A percentile compares a stretch with the other conserved stretches of the same genome.
These are phyloP conservation scores for Stomatorhinus walkeri DNA, from an alignment of 2,797 vertebrate genomes.

Conservation along the genomic window DNA sequence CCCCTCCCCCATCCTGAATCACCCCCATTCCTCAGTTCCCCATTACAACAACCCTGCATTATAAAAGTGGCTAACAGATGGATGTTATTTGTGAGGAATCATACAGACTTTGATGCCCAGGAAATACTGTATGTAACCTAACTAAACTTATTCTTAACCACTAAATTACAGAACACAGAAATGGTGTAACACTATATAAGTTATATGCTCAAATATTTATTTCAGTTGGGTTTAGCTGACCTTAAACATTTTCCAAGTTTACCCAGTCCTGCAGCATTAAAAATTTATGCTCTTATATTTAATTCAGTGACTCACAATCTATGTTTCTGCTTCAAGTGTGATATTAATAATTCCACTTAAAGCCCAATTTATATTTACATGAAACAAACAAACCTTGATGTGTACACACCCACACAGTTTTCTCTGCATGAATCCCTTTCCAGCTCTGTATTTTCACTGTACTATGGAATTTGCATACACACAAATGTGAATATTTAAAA, in stretches of 20 bases:
- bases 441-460: neutral
- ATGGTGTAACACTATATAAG: neutral
- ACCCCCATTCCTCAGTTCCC: neutral
- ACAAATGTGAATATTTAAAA: neutral
- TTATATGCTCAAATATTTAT: conserved; percentile 12
- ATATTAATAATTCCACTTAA: conserved; percentile 11
- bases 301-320: conserved; percentile 18
- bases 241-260: conserved; percentile 10
- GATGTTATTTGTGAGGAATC: neutral
- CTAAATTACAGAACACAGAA: conserved; percentile 1
- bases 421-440: neutral
- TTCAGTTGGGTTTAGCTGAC: conserved; percentile 11
- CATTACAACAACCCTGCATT: neutral
- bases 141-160: conserved; percentile 9
- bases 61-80: neutral
- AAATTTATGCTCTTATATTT: conserved; percentile 14
- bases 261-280: neutral
- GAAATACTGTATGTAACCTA: neutral
- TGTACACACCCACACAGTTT: neutral
- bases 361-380: conserved; percentile 6
- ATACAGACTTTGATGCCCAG: neutral
- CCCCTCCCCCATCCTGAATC: neutral
- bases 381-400: neutral
- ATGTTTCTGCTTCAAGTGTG: conserved; percentile 12
- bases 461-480: neutral